Conservation (phyloP, 2,113 vertebrate species). For the Pitta sordida region DNA sequence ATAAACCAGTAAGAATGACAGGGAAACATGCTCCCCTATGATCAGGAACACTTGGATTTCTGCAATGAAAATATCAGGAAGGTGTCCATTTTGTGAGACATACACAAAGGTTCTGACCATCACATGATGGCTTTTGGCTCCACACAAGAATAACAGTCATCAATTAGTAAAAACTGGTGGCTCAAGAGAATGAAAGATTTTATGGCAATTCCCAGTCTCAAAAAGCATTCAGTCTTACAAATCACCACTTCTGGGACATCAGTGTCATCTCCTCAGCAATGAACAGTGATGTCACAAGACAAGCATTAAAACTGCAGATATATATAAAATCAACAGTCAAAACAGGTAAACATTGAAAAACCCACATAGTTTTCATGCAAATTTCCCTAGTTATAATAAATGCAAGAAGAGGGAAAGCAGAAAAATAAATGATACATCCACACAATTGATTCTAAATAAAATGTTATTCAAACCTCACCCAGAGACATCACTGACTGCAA, state of each 20-base stretch:
- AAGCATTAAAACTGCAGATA: not conserved
- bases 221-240: not conserved
- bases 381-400: conserved; percentile 17
- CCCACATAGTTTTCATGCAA: conserved; percentile 18
- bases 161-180: not conserved
- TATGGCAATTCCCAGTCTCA: not conserved
- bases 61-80: not conserved
- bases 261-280: not conserved
- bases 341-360: not conserved
- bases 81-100: not conserved
- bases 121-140: not conserved
- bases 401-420: not conserved
- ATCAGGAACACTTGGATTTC: not conserved
- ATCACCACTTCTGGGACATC: not conserved
- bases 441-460: conserved; percentile 31
- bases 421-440: conserved; percentile 23
- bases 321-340: not conserved
- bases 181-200: not conserved
- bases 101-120: not conserved
- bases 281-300: not conserved
- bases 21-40: not conserved
- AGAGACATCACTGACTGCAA: conserved; percentile 22
- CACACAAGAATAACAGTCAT: not conserved
- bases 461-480: conserved; percentile 39
- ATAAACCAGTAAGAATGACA: not conserved